Evolutionary conservation across 2,888 invertebrate species (phyloP).

Genomic region (Drosophila affinis): DNA sequence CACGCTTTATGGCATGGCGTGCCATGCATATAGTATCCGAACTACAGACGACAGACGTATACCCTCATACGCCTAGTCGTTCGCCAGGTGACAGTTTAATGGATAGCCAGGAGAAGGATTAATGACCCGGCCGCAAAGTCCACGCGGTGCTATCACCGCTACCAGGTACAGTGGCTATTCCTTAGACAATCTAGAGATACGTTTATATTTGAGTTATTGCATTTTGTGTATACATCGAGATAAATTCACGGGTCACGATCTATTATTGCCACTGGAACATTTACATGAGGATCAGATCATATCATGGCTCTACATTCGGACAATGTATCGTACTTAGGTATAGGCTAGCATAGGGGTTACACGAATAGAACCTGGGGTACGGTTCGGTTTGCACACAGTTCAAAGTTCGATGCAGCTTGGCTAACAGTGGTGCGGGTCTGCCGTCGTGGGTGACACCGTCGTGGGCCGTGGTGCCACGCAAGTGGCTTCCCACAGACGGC

Average conservation of each 20-base stretch:
- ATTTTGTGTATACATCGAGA: constrained; percentile 19
- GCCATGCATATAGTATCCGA: not conserved
- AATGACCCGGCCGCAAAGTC: constrained; percentile 12
- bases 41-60: not conserved
- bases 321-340: constrained; percentile 58
- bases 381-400: constrained; percentile 55
- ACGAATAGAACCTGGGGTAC: constrained; percentile 10
- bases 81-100: constrained; percentile 37
- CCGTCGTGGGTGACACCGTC: constrained; percentile 76
- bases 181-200: not conserved
- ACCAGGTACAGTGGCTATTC: not conserved
- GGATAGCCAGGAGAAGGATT: constrained; percentile 7
- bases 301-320: constrained; percentile 26
- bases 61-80: not conserved
- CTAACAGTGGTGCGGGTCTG: constrained; percentile 69
- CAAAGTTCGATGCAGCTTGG: constrained; percentile 23
- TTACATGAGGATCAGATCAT: constrained; percentile 43
- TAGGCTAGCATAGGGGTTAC: constrained; percentile 53
- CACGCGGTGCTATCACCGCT: not conserved
- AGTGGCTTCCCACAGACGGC: constrained; percentile 82
- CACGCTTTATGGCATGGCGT: not conserved
- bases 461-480: constrained; percentile 80
- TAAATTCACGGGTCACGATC: constrained; percentile 23
- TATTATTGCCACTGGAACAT: constrained; percentile 36
- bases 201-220: constrained; percentile 19